Conservation (phyloP, 2,797 vertebrate species). For the Chrysocyon brachyurus region DNA sequence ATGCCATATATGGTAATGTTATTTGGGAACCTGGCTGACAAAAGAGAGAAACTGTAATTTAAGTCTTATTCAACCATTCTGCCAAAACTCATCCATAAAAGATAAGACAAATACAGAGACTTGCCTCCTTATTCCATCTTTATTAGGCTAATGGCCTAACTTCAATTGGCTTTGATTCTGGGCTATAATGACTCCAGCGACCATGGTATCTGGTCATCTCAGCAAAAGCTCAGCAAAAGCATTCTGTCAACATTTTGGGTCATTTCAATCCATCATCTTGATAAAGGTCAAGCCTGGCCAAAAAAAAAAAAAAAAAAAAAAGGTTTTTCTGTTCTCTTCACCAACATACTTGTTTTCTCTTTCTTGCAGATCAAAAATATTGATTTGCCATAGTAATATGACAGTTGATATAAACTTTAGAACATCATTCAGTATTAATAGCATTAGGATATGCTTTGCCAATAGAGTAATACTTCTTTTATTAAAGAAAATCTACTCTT, state of each 20-base stretch:
- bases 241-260: conserved; percentile 65
- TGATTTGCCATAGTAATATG: conserved; percentile 43
- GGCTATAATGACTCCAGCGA: conserved; percentile 54
- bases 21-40: conserved; percentile 8
- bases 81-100: conserved; percentile 34
- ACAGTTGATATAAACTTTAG: conserved; percentile 30
- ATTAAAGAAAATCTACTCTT: conserved; percentile 26
- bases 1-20: conserved; percentile 31
- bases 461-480: neutral
- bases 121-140: neutral
- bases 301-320: neutral
- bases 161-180: conserved; percentile 54
- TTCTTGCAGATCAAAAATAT: conserved; percentile 63
- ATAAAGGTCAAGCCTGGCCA: conserved; percentile 51
- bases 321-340: conserved; percentile 68
- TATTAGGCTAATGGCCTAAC: conserved; percentile 46
- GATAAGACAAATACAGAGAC: conserved; percentile 48
- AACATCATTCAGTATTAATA: neutral
- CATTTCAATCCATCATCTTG: conserved; percentile 64
- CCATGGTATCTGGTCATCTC: conserved; percentile 69
- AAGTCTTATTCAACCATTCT: conserved; percentile 20
- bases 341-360: conserved; percentile 57
- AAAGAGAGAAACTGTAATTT: conserved; percentile 19
- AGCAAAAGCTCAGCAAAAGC: conserved; percentile 60
- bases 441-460: neutral